A percentile compares a stretch with the other conserved stretches of the same genome.
These are phyloP conservation scores for Reinhardtius hippoglossoides DNA, from an alignment of 2,113 vertebrate genomes.

Conservation along the genomic window DNA sequence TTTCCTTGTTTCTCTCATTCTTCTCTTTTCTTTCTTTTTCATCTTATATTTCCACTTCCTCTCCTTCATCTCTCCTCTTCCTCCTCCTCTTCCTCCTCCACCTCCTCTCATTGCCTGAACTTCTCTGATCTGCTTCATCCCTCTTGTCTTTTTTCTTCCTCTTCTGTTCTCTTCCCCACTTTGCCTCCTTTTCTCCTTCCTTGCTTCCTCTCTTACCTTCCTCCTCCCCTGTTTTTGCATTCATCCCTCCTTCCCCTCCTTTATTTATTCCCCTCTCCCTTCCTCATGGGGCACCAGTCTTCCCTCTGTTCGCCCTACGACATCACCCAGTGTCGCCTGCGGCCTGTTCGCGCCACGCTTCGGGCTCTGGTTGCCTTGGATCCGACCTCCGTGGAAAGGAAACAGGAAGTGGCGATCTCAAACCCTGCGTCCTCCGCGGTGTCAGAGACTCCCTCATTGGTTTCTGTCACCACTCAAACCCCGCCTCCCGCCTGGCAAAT, in stretches of 20 bases:
- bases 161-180: constrained; percentile 41
- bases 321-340: constrained; percentile 93
- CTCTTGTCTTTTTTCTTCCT: constrained; percentile 1
- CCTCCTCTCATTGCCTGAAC: no score
- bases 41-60: neutral
- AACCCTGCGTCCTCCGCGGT: constrained; percentile 32
- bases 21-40: neutral
- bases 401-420: constrained; percentile 59
- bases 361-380: constrained; percentile 86
- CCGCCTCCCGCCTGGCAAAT: constrained; percentile 88
- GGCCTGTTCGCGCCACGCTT: constrained; percentile 87
- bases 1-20: neutral
- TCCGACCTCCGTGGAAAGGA: constrained; percentile 41
- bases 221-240: neutral
- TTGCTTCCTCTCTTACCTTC: constrained; percentile 72
- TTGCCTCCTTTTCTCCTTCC: constrained; percentile 44
- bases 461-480: constrained; percentile 84
- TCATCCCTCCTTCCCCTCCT: constrained; percentile 9
- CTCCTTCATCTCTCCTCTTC: neutral
- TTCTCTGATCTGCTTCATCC: neutral
- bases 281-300: constrained; percentile 85
- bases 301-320: constrained; percentile 95
- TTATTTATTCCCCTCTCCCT: constrained; percentile 39
- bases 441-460: constrained; percentile 80
- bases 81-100: neutral